Base-by-base conservation (phyloP, 2,797 vertebrate genomes). In the Gobio occitaniae region DNA sequence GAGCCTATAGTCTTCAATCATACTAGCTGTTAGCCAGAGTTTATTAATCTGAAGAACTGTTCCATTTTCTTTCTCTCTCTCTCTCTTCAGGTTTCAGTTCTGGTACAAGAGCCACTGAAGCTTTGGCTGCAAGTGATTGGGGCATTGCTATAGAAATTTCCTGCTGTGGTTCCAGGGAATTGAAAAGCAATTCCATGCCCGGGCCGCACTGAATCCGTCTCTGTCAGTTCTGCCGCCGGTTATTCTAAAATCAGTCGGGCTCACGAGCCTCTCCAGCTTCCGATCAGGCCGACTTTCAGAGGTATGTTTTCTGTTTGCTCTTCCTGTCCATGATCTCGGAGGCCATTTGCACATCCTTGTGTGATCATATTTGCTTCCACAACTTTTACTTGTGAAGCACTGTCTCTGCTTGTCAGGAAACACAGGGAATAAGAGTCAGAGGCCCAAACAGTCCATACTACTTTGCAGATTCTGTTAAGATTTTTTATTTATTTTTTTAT, bases 181-280 rank as follows among this genome's bases (percentile, higher is more conserved):
- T 93, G 90, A 94, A 96, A 96, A 95, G 94, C 93, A 96, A 95
- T 96, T 96, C 94, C 92, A 94, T 93, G 93, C 93, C 93, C 93
- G 90, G 92, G 92, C 93, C 93, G 86, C 90, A 93, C 94, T 93
- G 93, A 95, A 96, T 96, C 93, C 91, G 92, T 96, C 94, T 95
- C 92, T 95, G 95, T 95, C 94, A 94, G 94, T 94, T 94, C 92
- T 88, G 92, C 93, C 91, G 91, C 93, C 92, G 90, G 93, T 93
- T 93, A 91, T 92, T 92, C 93, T 94, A 94, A 94, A 95, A 95
- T 95, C 94, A 94, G 87, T 80, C 90, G 56, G 86, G 86, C 83
- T 82, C 89, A 92, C 82, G 29, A 84, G 66, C 74, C 66, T 84
- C 80, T 32, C 54, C 52, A 47, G n/a, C 75, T 61, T 88, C 72